These are phyloP conservation scores for Hippocampus comes DNA, from an alignment of 2,113 vertebrate genomes.

Conservation along the genomic window DNA sequence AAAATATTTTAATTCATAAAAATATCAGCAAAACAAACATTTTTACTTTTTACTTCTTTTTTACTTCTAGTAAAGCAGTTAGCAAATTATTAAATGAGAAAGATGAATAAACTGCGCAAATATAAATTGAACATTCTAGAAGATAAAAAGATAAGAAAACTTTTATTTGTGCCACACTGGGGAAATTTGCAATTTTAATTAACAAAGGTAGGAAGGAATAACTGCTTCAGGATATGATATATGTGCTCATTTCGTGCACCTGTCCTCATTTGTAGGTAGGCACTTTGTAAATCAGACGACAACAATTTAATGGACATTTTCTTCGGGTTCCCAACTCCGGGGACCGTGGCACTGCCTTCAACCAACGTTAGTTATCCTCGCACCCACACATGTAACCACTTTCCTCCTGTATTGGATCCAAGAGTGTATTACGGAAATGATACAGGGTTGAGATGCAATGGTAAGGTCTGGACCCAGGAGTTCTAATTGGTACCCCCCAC, in stretches of 20 bases:
- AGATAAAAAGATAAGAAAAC: too few species aligned
- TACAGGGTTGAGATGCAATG: slow-evolving; percentile 3
- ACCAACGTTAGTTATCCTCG: not conserved
- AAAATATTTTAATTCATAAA: too few species aligned
- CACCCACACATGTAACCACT: slow-evolving; percentile 1
- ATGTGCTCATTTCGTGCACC: not conserved
- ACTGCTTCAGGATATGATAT: too few species aligned
- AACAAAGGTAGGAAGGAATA: too few species aligned
- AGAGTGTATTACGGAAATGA: not conserved
- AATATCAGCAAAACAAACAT: too few species aligned
- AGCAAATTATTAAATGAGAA: too few species aligned
- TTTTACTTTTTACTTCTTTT: too few species aligned
- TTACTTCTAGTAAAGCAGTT: too few species aligned
- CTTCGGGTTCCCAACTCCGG: not conserved
- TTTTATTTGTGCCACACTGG: too few species aligned
- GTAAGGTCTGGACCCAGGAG: slow-evolving; percentile 1
- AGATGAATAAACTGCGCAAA: too few species aligned
- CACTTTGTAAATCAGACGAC: not conserved
- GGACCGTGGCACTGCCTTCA: not conserved
- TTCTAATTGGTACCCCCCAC: slow-evolving; percentile 6
- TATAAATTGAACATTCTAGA: too few species aligned
- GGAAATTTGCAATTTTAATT: too few species aligned
- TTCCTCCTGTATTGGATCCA: not conserved
- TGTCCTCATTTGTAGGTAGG: not conserved
- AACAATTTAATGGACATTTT: not conserved